Conservation (phyloP, 1,140 invertebrate genomes). For the Aphelinus atriplicis region DNA sequence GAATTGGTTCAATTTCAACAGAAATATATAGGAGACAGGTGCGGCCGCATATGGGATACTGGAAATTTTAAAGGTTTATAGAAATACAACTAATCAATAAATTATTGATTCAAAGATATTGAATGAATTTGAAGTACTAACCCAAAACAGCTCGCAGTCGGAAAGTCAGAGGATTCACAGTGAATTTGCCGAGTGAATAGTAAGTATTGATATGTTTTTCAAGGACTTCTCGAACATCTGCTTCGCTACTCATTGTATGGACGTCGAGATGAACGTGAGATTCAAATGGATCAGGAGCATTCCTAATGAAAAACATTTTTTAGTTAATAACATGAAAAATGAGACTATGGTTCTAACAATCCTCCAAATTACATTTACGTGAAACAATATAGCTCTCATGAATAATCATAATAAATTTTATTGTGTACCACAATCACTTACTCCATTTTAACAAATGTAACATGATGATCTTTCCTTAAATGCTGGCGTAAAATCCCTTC, state of each 20-base stretch:
- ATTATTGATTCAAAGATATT: not conserved
- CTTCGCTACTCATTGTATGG: constrained; percentile 53
- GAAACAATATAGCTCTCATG: too few species aligned
- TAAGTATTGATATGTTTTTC: constrained; percentile 51
- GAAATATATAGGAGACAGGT: too few species aligned
- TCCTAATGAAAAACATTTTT: not conserved
- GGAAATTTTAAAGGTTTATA: too few species aligned
- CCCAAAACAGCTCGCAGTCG: constrained; percentile 17
- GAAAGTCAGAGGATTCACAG: constrained; percentile 29
- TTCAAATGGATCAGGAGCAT: constrained; percentile 53
- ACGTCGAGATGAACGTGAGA: constrained; percentile 58
- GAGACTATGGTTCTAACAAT: too few species aligned
- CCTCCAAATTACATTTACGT: too few species aligned
- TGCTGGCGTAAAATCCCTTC: constrained; percentile 50
- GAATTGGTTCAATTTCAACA: too few species aligned
- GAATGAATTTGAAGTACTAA: not conserved
- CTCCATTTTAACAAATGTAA: constrained; percentile 59
- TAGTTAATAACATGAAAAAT: too few species aligned
- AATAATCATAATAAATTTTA: not conserved
- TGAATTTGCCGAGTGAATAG: constrained; percentile 52
- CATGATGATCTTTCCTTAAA: constrained; percentile 53
- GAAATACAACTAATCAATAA: too few species aligned
- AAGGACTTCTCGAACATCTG: constrained; percentile 50
- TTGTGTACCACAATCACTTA: constrained; percentile 44
- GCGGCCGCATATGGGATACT: too few species aligned